These are phyloP conservation scores for Odontocolon sp. DNA, from an alignment of 2,888 invertebrate species.

Conservation along the genomic window DNA sequence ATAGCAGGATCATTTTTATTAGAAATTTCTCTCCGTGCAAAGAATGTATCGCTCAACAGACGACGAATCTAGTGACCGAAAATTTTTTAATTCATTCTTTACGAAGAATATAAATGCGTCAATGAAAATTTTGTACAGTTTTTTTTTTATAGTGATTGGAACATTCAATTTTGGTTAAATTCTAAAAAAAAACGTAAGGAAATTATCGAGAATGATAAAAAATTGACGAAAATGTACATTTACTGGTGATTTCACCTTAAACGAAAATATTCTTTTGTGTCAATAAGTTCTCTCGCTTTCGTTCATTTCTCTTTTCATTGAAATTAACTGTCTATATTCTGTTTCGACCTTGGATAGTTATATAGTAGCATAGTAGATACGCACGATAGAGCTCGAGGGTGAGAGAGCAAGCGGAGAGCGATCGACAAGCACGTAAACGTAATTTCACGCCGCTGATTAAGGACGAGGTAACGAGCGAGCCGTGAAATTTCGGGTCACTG, in stretches of 20 bases:
- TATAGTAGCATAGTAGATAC: constrained; percentile 13
- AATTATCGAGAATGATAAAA: too few relatives aligned
- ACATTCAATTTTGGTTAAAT: too few relatives aligned
- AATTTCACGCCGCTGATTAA: constrained; percentile 66
- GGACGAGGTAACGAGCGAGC: constrained; percentile 65
- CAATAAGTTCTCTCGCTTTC: background rate
- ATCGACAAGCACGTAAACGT: constrained; percentile 65
- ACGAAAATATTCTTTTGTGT: too few relatives aligned
- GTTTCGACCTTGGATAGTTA: constrained; percentile 40
- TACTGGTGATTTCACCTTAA: background rate
- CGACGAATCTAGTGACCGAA: too few relatives aligned
- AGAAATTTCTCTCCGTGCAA: too few relatives aligned
- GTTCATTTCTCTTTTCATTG: background rate
- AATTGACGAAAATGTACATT: background rate
- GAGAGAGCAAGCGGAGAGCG: constrained; percentile 22
- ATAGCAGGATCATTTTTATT: too few relatives aligned
- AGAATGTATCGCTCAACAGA: too few relatives aligned
- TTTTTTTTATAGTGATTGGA: too few relatives aligned
- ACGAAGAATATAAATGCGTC: too few relatives aligned
- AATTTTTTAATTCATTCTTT: too few relatives aligned
- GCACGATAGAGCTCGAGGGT: background rate
- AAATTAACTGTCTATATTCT: constrained; percentile 25
- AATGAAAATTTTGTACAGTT: too few relatives aligned
- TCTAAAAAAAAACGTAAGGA: too few relatives aligned
- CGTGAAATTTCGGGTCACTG: constrained; percentile 62